phyloP scores from a whole-genome alignment of 2,797 vertebrate genomes.

The Borostomias antarcticus region DNA sequence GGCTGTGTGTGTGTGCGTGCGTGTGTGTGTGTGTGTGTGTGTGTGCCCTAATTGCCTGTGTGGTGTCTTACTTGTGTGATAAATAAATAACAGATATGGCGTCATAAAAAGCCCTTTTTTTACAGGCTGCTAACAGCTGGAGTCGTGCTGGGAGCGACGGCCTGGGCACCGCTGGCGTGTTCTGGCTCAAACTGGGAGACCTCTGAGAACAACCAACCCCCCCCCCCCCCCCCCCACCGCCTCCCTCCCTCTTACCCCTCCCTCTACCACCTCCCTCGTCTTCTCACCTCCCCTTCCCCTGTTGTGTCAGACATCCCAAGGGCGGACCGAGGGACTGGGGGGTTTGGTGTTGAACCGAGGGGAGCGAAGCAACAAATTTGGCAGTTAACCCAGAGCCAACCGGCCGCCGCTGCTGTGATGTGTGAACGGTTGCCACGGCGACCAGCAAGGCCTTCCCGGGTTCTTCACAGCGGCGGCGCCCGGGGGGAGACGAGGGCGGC shows the following conservation, averaged over 20 bases:
- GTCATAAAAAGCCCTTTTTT: conserved; percentile 37
- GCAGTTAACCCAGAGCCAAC: conserved; percentile 56
- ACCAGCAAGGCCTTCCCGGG: conserved; percentile 50
- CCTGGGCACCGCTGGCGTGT: conserved; percentile 25
- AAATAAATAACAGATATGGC: conserved; percentile 51
- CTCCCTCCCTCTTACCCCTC: conserved; percentile 12
- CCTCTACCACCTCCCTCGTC: conserved; percentile 24
- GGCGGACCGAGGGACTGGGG: conserved; percentile 51
- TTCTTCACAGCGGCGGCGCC: conserved; percentile 44
- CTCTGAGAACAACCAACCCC: conserved; percentile 35
- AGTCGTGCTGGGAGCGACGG: conserved; percentile 38
- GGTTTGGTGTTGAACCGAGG: conserved; percentile 52
- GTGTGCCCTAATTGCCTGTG: conserved; percentile 27
- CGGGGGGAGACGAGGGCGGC: conserved; percentile 42
- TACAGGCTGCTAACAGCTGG: conserved; percentile 53
- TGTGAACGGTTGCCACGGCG: conserved; percentile 63
- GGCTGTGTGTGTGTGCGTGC: background rate
- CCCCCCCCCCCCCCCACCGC: conserved; percentile 13
- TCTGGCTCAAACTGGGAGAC: conserved; percentile 31
- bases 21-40: background rate
- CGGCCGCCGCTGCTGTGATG: conserved; percentile 50
- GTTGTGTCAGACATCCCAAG: conserved; percentile 56
- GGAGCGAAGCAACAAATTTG: conserved; percentile 64
- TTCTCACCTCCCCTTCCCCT: conserved; percentile 64
- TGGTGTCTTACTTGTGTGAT: conserved; percentile 39